Conservation (phyloP, 2,888 invertebrate species). For the Heliconius cydno region DNA sequence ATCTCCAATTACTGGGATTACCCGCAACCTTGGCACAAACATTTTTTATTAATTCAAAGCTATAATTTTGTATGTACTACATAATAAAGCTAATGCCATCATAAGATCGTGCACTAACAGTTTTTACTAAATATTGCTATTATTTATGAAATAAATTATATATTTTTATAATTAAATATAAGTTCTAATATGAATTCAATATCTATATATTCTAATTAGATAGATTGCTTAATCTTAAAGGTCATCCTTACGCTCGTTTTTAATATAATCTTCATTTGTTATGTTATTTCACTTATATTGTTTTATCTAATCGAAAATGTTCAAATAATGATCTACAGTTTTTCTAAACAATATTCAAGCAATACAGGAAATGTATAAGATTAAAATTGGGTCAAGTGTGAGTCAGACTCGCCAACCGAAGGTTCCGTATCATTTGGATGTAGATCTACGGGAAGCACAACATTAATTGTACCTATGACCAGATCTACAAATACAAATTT, state of each 20-base stretch:
- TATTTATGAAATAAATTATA: background rate
- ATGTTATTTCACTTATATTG: background rate
- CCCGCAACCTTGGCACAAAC: background rate
- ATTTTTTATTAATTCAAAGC: constrained; percentile 3
- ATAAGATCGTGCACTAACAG: background rate
- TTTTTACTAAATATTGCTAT: background rate
- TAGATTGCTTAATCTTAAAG: no score
- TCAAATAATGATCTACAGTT: background rate
- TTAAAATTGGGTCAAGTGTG: no score
- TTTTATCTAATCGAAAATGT: background rate
- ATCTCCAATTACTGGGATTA: background rate
- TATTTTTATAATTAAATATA: background rate
- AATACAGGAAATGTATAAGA: background rate
- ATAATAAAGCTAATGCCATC: background rate
- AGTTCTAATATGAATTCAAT: no score
- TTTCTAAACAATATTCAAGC: background rate
- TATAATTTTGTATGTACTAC: background rate
- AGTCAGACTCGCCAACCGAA: no score
- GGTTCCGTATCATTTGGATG: no score
- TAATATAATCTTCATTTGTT: background rate
- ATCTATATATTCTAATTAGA: no score
- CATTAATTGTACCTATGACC: no score
- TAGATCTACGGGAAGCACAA: no score
- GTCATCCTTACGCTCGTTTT: no score
- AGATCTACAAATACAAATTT: no score